Evolutionary conservation across 2,888 invertebrate species (phyloP), one percentile per base, ranked within the genome.

Genomic region (Eupithecia subfuscata): DNA sequence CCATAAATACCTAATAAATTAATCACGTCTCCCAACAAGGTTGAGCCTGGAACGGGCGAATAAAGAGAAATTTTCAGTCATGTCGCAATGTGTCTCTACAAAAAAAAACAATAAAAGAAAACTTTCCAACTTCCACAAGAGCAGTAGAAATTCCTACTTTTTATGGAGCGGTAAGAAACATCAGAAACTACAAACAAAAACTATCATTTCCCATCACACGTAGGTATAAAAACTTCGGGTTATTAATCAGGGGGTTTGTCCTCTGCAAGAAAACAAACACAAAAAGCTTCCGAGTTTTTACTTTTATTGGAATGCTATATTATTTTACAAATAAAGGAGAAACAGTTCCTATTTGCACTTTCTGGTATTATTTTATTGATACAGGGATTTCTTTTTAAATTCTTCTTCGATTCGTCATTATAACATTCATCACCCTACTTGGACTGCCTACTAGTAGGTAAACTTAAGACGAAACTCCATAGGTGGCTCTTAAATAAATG

Each of bases 241-340:
- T 84, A 86, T 86, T 86, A 87, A 85, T 87, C 84, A 84, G 81
- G 79, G 77, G 78, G 77, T 82, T 72, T 52, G 56, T 71, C 80
- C 70, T 73, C 60, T 79, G 77, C 56, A 63, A 74, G 75, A 80
- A 60, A 60, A 60, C 79, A 85, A 88, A 88, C 87, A 84, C 74
- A 76, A 71, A 76, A 72, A 77, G 73, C 76, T 80, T 79, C 75
- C 25, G 12, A 74, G 63, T 75, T 69, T 71, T 69, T 37, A 68
- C 71, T 71, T 56, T n/a, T 22, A 56, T 56, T 22, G 8, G 52
- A 11, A 34, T 64, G 16, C 3, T 16, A 64, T n/a, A 18, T 64
- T 8, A 34, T 34, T 64, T 64, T 64, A 18, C 34, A 34, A 6
- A 60, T 1, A 60, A 25, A n/a, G 1, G 4, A 11, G 60, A 60